Base-by-base conservation (phyloP, 2,113 vertebrate genomes). In the Aegypius monachus region DNA sequence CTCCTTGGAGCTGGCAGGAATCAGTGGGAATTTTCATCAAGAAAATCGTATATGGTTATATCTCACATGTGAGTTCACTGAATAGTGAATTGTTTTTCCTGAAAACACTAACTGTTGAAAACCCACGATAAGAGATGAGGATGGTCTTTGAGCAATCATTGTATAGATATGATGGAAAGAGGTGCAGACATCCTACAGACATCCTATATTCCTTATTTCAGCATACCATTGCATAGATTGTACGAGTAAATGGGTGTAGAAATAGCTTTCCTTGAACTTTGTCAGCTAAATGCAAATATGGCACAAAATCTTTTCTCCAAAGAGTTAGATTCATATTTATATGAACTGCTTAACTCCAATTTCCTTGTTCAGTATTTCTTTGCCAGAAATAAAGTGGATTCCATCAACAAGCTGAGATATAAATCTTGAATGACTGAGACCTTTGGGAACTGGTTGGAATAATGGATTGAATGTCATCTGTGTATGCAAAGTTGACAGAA, bases 401-500 rank as follows among this genome's bases (percentile, higher is more conserved):
- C 87, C 58, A 66, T 87, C 93, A 89, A 75, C 61, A 94, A 82
- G 53, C 19, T 21, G 27, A 85, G 91, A 75, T 87, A 95, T 56
- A 85, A 96, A 96, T 94, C 95, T 95, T 93, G 84, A 96, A 85
- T 91, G 73, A 87, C 61, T 96, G 91, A 96, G 93, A 87, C 87
- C 89, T 91, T 72, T 90, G 81, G 78, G 74, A 95, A 48, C 40
- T 42, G 66, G 61, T 53, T 94, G 81, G 78, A 90, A 79, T 95
- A 91, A 95, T 81, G 78, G 61, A 93, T 91, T 87, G 95, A 82
- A 85, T 91, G 91, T 95, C 93, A 89, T 72, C 87, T 77, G 14
- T 61, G 34, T 72, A 95, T 93, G 81, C 66, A 87, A 95, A 96
- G 91, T 61, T 94, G 93, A 87, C 93, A 89, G 93, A 85, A 61